phyloP scores from a whole-genome alignment of 2,888 invertebrate genomes.

The Boloria selene region DNA sequence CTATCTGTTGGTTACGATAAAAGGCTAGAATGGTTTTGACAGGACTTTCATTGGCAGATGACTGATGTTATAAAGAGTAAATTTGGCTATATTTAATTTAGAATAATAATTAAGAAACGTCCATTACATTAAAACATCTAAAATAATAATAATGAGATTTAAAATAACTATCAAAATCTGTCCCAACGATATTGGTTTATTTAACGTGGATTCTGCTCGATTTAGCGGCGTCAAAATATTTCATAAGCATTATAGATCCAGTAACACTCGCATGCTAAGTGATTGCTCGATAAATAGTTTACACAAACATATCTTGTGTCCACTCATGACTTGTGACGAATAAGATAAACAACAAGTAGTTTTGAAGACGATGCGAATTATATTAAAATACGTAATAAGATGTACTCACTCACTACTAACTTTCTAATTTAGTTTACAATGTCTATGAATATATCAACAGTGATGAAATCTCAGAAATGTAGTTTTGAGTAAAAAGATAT shows the following conservation, averaged over 20 bases:
- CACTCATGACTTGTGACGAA: constrained; percentile 34
- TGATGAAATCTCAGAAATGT: too few species aligned
- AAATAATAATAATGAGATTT: background rate
- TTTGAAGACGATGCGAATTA: constrained; percentile 6
- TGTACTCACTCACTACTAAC: background rate
- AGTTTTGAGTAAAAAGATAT: too few species aligned
- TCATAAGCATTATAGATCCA: constrained; percentile 28
- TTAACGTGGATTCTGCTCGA: constrained; percentile 2
- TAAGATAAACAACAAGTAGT: constrained; percentile 42
- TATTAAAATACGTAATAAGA: background rate
- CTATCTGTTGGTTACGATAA: too few species aligned
- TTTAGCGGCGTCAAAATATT: constrained; percentile 27
- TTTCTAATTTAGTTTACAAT: constrained; percentile 1
- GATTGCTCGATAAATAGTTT: constrained; percentile 47
- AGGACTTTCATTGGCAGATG: too few species aligned
- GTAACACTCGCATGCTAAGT: constrained; percentile 46
- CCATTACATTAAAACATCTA: too few species aligned
- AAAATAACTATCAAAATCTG: constrained; percentile 1
- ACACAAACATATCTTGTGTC: constrained; percentile 39
- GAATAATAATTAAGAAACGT: too few species aligned
- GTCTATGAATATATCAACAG: background rate
- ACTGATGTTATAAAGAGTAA: too few species aligned
- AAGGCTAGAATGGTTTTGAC: too few species aligned
- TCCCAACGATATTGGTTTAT: constrained; percentile 2
- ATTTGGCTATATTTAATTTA: too few species aligned